phyloP scores from a whole-genome alignment of 2,797 vertebrate genomes.

The Adelosebastes latens region DNA sequence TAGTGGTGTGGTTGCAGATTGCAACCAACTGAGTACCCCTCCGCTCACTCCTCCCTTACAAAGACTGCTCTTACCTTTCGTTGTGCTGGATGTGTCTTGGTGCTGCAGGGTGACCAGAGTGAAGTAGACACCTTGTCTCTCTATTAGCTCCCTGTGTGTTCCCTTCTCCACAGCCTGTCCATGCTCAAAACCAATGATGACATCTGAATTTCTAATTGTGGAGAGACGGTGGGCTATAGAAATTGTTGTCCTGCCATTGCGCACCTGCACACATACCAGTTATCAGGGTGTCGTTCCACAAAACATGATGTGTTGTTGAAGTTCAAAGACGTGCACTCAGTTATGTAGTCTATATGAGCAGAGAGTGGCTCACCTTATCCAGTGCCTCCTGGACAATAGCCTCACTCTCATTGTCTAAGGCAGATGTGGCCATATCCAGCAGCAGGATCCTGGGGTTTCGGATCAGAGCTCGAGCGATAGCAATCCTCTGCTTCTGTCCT shows the following conservation, averaged over 20 bases:
- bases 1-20: too few relatives aligned
- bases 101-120: conserved; percentile 86
- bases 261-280: conserved; percentile 68
- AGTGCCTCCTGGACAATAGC: conserved; percentile 82
- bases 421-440: conserved; percentile 87
- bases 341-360: not conserved
- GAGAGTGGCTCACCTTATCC: conserved; percentile 71
- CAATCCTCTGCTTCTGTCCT: conserved; percentile 87
- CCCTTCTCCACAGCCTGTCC: conserved; percentile 85
- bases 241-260: conserved; percentile 83
- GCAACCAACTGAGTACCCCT: too few relatives aligned
- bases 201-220: conserved; percentile 83
- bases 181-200: conserved; percentile 85
- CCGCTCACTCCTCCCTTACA: too few relatives aligned
- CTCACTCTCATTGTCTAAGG: conserved; percentile 86
- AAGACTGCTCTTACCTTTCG: conserved; percentile 55
- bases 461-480: conserved; percentile 84
- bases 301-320: not conserved
- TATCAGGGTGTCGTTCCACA: not conserved
- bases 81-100: conserved; percentile 61
- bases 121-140: conserved; percentile 85
- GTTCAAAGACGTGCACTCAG: not conserved
- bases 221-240: conserved; percentile 87
- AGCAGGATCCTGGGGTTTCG: conserved; percentile 85
- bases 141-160: conserved; percentile 80